Percentiles rank a stretch among this genome's conserved stretches.
Conservation (phyloP, 2,113 vertebrate genomes). For the Delphinapterus leucas region DNA sequence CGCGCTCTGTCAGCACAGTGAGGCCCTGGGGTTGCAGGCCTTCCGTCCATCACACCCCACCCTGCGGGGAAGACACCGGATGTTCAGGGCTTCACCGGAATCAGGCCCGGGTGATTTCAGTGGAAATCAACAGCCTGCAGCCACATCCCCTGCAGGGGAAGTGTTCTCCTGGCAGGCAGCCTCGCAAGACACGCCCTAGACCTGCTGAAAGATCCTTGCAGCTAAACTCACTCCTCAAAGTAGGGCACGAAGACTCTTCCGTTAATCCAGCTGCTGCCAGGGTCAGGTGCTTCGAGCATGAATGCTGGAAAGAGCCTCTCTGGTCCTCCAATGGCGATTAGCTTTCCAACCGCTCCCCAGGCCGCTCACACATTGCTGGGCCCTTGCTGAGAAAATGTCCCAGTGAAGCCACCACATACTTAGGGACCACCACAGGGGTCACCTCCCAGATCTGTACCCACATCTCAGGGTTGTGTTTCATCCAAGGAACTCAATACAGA, state of each 20-base stretch:
- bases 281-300: not conserved
- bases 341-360: not conserved
- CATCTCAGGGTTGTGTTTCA: no score
- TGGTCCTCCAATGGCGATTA: fast-evolving
- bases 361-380: not conserved
- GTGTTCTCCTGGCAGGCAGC: not conserved
- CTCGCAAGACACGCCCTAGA: conserved; percentile 24
- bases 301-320: not conserved
- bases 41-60: not conserved
- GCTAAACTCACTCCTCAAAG: not conserved
- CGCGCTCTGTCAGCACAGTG: fast-evolving
- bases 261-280: not conserved
- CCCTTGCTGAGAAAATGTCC: not conserved
- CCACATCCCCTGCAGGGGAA: conserved; percentile 40
- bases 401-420: fast-evolving
- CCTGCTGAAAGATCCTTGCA: not conserved
- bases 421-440: not conserved
- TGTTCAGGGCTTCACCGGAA: not conserved
- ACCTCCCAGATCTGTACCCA: not conserved
- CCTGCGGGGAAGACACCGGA: not conserved
- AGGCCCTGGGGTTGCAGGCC: not conserved
- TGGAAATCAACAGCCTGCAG: conserved; percentile 61
- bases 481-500: not conserved
- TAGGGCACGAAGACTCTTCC: not conserved
- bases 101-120: conserved; percentile 20